These are phyloP conservation scores for Hylyphantes graminicola DNA, from an alignment of 1,140 invertebrate genomes.

Conservation along the genomic window DNA sequence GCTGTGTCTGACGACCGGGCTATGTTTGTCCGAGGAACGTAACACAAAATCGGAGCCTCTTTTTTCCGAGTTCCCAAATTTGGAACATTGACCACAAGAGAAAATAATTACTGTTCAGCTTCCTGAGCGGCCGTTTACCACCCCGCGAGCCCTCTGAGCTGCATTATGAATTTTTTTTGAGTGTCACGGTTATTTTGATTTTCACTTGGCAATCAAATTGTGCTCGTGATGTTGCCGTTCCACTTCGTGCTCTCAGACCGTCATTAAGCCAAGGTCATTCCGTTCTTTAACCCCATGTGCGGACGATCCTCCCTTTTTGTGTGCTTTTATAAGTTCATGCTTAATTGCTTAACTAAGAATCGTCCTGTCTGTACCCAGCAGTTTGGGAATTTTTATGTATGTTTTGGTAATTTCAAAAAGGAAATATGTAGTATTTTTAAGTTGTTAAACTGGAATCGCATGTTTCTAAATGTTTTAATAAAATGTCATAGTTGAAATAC, in stretches of 20 bases:
- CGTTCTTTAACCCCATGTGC: slow-evolving; percentile 33
- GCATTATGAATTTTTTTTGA: slow-evolving; percentile 25
- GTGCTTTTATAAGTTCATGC: too few relatives aligned
- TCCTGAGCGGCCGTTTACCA: slow-evolving; percentile 26
- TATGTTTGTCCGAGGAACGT: neutral
- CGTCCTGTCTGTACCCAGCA: too few relatives aligned
- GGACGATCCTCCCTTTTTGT: too few relatives aligned
- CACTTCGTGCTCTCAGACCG: slow-evolving; percentile 35
- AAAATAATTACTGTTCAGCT: slow-evolving; percentile 43
- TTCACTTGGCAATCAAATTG: slow-evolving; percentile 38
- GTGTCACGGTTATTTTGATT: slow-evolving; percentile 48
- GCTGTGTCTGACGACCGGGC: too few relatives aligned
- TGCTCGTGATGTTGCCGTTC: slow-evolving; percentile 50
- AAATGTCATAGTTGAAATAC: too few relatives aligned
- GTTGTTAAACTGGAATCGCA: too few relatives aligned
- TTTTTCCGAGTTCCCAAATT: slow-evolving; percentile 37
- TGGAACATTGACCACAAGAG: slow-evolving; percentile 51
- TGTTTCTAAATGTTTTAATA: too few relatives aligned
- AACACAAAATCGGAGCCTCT: neutral
- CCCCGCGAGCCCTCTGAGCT: neutral
- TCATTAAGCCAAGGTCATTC: slow-evolving; percentile 45
- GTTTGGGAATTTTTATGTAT: too few relatives aligned
- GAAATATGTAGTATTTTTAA: too few relatives aligned
- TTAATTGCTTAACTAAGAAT: too few relatives aligned
- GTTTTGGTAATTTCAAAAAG: too few relatives aligned